These are phyloP conservation scores for Heliconius congener DNA, from an alignment of 1,140 invertebrate genomes.

Conservation along the genomic window DNA sequence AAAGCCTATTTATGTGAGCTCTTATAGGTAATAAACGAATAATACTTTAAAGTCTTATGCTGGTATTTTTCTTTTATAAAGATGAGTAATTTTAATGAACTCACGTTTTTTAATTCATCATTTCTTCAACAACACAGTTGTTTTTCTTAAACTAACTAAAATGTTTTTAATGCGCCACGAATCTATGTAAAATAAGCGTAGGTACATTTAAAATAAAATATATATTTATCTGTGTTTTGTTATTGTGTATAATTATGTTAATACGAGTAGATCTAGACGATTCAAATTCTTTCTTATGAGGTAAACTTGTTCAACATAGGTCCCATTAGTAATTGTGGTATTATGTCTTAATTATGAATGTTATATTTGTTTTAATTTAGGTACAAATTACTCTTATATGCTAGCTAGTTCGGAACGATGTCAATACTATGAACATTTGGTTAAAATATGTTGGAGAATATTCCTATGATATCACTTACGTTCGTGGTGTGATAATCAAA, in stretches of 20 bases:
- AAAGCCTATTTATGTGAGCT: slow-evolving; percentile 21
- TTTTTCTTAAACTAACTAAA: too few relatives aligned
- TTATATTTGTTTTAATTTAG: too few relatives aligned
- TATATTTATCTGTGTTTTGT: too few relatives aligned
- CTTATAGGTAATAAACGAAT: slow-evolving; percentile 2
- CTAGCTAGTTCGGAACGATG: background rate
- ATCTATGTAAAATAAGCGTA: too few relatives aligned
- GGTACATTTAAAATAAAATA: too few relatives aligned
- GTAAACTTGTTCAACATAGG: too few relatives aligned
- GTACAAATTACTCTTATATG: background rate
- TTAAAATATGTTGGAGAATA: background rate
- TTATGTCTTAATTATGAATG: too few relatives aligned
- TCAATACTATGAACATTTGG: background rate
- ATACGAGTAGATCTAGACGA: too few relatives aligned
- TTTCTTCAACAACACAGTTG: background rate
- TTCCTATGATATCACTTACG: background rate
- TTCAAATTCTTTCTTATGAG: too few relatives aligned
- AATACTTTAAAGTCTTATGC: background rate
- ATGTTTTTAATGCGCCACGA: too few relatives aligned
- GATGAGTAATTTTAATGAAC: background rate
- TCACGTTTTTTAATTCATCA: background rate
- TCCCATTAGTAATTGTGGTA: too few relatives aligned
- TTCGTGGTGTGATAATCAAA: background rate
- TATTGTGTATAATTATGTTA: too few relatives aligned
- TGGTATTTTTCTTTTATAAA: background rate